Base-by-base conservation (phyloP, 2,113 vertebrate species). In the Pterophyllum scalare region DNA sequence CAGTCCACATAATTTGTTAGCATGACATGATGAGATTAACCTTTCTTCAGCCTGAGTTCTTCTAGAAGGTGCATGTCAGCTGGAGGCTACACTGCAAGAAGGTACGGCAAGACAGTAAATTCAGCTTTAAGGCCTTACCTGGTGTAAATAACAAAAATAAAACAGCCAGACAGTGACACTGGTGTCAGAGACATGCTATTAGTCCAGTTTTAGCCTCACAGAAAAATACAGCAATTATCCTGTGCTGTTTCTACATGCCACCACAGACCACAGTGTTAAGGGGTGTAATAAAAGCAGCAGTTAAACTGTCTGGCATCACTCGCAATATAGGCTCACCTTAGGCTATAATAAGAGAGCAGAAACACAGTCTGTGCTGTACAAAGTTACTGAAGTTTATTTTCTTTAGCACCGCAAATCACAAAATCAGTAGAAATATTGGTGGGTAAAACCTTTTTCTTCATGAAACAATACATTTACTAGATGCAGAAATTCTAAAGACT, bases 281-380 rank as follows among this genome's bases (percentile, higher is more conserved):
- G 57, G 72, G 10, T 58, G 76, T 61, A 81, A 77, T 81, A 72
- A 89, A 90, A 90, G 58, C 61, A 82, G 84, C 61, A 84, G 54
- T 83, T 77, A 88, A 93, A 65, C 46, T 46, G 81, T 85, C 83
- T 62, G 78, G 33, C 67, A 79, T 67, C 46, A 70, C 31, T 57
- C 79, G 46, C 7, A 81, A 81, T 57, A 57, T 79, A 64, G 15
- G 40, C 80, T 64, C 76, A 89, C 78, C 40, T 87, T 6, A 28
- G 76, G 80, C 49, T 65, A 54, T 81, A 86, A 86, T 82, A 81
- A 81, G 54, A 72, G 67, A 19, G 19, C 15, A 77, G 38, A 64
- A 75, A 78, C 33, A 74, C 19, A 81, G 83, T 80, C 52, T 75
- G 49, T 33, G 64, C 52, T 61, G 59, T 64, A 33, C 28, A 58